These are phyloP conservation scores for Dryococelus australis DNA, from an alignment of 2,888 invertebrate species.

Conservation along the genomic window DNA sequence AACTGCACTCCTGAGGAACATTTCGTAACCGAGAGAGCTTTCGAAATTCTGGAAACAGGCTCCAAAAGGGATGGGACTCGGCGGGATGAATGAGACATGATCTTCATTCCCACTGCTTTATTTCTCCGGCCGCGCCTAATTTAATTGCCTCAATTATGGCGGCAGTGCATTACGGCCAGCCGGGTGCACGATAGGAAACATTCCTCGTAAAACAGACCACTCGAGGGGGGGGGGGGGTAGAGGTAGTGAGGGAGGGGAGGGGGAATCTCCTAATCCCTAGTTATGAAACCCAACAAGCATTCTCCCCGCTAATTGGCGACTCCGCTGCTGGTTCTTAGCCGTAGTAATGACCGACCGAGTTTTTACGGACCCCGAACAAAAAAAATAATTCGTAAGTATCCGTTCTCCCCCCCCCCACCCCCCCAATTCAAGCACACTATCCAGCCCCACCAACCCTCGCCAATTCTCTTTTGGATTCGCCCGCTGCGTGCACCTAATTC, in stretches of 20 bases:
- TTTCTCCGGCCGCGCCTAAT: not conserved
- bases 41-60: not conserved
- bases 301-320: not conserved
- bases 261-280: not conserved
- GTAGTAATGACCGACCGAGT: not conserved
- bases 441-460: not conserved
- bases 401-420: not conserved
- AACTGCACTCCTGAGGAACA: too few species aligned
- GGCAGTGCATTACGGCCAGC: not conserved
- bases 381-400: not conserved
- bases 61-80: not conserved
- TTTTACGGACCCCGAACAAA: not conserved
- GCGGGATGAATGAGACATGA: not conserved
- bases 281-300: not conserved
- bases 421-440: not conserved
- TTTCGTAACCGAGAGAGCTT: too few species aligned
- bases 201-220: not conserved
- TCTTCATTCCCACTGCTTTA: not conserved
- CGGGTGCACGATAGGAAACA: not conserved
- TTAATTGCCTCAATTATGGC: constrained; percentile 3
- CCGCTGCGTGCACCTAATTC: not conserved
- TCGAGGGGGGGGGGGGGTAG: not conserved
- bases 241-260: not conserved
- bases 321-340: not conserved
- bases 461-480: too few species aligned